phyloP scores from a whole-genome alignment of 2,797 vertebrate species.

The Craterocephalus amniculus region DNA sequence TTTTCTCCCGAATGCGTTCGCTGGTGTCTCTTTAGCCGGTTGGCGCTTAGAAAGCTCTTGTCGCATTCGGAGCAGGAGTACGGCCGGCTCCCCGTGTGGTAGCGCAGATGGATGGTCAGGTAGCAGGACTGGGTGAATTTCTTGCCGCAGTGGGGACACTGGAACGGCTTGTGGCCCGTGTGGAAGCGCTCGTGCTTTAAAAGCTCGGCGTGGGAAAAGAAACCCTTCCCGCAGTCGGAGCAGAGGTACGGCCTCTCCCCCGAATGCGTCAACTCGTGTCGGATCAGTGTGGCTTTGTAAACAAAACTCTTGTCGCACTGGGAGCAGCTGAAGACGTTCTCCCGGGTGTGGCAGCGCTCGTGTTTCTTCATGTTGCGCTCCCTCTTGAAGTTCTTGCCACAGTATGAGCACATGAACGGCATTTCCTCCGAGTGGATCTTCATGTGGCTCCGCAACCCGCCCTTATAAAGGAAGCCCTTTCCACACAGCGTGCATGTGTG shows the following conservation, averaged over 20 bases:
- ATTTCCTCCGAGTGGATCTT: slow-evolving; percentile 80
- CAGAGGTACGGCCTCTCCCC: slow-evolving; percentile 82
- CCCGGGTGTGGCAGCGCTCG: slow-evolving; percentile 76
- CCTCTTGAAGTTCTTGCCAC: slow-evolving; percentile 80
- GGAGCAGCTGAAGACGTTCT: slow-evolving; percentile 77
- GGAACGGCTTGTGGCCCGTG: slow-evolving; percentile 82
- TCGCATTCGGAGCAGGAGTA: slow-evolving; percentile 76
- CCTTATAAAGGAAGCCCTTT: slow-evolving; percentile 79
- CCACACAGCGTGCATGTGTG: slow-evolving; percentile 74
- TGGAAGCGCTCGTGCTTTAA: slow-evolving; percentile 83
- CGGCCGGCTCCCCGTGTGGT: slow-evolving; percentile 78
- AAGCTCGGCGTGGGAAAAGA: slow-evolving; percentile 79
- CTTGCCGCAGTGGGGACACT: slow-evolving; percentile 78
- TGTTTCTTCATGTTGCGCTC: slow-evolving; percentile 80
- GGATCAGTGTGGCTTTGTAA: slow-evolving; percentile 77
- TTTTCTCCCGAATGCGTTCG: slow-evolving; percentile 78
- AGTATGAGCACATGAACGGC: slow-evolving; percentile 79
- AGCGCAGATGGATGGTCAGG: slow-evolving; percentile 80
- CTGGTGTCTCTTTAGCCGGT: slow-evolving; percentile 80
- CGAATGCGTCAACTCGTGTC: slow-evolving; percentile 80
- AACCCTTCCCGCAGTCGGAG: slow-evolving; percentile 80
- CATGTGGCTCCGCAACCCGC: slow-evolving; percentile 77
- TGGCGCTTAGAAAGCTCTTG: slow-evolving; percentile 82
- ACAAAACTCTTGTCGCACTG: slow-evolving; percentile 80
- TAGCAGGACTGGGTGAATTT: slow-evolving; percentile 83